A percentile compares a stretch with the other conserved stretches of the same genome.
Conservation (phyloP, 2,113 vertebrate species). For the Anoplopoma fimbria region DNA sequence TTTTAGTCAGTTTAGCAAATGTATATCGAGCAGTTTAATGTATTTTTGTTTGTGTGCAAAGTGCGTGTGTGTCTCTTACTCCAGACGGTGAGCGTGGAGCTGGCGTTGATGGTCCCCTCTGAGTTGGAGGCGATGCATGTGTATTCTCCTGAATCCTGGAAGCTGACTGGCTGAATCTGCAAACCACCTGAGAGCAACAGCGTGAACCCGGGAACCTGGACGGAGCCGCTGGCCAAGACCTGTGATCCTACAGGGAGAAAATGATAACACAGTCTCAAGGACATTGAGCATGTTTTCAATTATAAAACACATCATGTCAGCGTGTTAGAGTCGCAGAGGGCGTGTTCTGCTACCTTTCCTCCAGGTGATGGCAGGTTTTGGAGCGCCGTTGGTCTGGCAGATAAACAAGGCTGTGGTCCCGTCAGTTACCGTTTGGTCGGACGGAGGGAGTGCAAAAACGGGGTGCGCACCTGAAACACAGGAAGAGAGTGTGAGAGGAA, state of each 20-base stretch:
- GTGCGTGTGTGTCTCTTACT: conserved; percentile 82
- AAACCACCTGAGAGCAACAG: conserved; percentile 93
- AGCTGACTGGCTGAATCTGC: conserved; percentile 87
- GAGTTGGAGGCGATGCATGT: conserved; percentile 89
- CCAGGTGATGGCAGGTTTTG: conserved; percentile 93
- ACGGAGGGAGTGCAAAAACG: conserved; percentile 81
- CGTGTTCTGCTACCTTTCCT: conserved; percentile 86
- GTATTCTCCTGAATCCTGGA: conserved; percentile 91
- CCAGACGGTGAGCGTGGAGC: conserved; percentile 90
- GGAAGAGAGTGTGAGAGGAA: conserved; percentile 4
- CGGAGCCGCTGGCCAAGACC: conserved; percentile 91
- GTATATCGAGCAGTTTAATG: conserved; percentile 53
- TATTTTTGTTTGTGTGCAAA: background rate
- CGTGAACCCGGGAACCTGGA: conserved; percentile 89
- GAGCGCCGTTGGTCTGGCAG: conserved; percentile 92
- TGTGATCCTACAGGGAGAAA: conserved; percentile 80
- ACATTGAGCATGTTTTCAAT: conserved; percentile 27
- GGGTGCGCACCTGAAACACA: conserved; percentile 88
- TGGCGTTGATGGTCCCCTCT: conserved; percentile 86
- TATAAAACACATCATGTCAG: conserved; percentile 17
- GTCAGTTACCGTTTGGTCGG: conserved; percentile 90
- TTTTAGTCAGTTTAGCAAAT: conserved; percentile 52
- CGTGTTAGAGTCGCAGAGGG: background rate
- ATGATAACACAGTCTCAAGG: conserved; percentile 26
- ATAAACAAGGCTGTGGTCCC: conserved; percentile 86